These are phyloP conservation scores for Cantharis nigra DNA, from an alignment of 2,888 invertebrate genomes.

Conservation along the genomic window DNA sequence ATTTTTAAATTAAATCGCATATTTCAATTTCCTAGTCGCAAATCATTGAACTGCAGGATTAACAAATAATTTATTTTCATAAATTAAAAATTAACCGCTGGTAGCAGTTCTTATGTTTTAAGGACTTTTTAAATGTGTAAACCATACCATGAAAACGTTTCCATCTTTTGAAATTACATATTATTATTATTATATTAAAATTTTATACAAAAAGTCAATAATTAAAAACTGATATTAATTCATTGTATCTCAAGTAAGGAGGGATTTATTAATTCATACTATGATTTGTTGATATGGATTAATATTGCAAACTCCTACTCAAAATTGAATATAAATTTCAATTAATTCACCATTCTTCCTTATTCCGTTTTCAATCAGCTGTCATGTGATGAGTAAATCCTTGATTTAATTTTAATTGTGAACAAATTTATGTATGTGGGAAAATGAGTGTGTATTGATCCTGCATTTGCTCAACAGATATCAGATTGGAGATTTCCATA, in stretches of 20 bases:
- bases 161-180: too few species aligned
- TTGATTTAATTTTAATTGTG: background rate
- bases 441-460: background rate
- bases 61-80: too few species aligned
- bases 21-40: too few species aligned
- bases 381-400: background rate
- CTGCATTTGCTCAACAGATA: conserved; percentile 59
- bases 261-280: background rate
- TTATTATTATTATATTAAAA: too few species aligned
- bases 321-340: background rate
- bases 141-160: too few species aligned
- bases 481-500: conserved; percentile 89
- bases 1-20: too few species aligned
- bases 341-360: background rate
- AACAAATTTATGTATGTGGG: background rate
- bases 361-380: background rate
- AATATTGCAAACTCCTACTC: background rate
- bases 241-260: background rate
- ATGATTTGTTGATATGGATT: background rate
- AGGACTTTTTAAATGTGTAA: too few species aligned
- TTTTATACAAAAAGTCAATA: too few species aligned
- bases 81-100: too few species aligned
- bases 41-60: too few species aligned
- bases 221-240: too few species aligned
- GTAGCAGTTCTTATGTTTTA: too few species aligned